A percentile compares a stretch with the other conserved stretches of the same genome.
These are phyloP conservation scores for Microctonus aethiopoides DNA, from an alignment of 2,888 invertebrate genomes.

Conservation along the genomic window DNA sequence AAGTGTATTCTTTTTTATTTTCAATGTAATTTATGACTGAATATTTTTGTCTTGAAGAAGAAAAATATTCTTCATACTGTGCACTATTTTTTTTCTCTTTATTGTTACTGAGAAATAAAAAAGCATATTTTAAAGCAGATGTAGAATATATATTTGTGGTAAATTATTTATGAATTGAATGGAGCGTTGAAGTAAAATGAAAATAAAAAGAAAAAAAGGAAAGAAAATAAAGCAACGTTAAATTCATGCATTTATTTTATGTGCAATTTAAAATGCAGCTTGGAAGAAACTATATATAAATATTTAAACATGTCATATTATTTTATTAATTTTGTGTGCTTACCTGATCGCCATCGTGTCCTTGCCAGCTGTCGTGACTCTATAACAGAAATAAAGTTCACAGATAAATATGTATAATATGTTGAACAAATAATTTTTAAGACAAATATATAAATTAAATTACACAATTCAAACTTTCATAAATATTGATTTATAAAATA, in stretches of 20 bases:
- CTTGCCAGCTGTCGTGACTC: slow-evolving; percentile 75
- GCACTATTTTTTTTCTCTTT: background rate
- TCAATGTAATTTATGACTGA: background rate
- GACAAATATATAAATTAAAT: background rate
- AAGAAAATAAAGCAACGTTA: background rate
- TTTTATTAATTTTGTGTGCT: slow-evolving; percentile 45
- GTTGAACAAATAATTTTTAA: background rate
- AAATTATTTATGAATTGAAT: background rate
- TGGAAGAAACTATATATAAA: background rate
- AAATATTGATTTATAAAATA: background rate
- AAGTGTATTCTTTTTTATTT: background rate
- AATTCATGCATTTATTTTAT: background rate
- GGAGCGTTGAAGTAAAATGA: background rate
- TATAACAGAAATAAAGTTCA: slow-evolving; percentile 68
- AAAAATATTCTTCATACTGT: background rate
- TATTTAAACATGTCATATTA: background rate
- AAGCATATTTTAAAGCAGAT: background rate
- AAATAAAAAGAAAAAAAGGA: background rate
- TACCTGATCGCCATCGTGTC: slow-evolving; percentile 73
- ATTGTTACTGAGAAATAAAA: background rate
- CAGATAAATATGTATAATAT: slow-evolving; percentile 24
- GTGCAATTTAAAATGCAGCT: background rate
- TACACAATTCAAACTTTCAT: background rate
- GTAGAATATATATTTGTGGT: background rate
- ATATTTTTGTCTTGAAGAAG: background rate